Conservation (phyloP, 1,140 invertebrate species). For the Aphis gossypii region DNA sequence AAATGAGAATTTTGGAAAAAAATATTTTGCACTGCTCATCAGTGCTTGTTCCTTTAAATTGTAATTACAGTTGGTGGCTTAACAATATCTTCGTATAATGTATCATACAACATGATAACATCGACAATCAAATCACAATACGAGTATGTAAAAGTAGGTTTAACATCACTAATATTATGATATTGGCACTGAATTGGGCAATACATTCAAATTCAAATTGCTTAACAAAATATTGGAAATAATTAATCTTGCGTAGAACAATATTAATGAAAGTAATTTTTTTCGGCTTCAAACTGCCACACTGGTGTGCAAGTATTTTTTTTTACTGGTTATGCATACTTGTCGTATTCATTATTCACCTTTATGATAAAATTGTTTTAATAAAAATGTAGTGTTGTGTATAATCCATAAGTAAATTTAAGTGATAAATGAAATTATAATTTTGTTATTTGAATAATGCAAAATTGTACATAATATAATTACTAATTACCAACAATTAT, state of each 20-base stretch:
- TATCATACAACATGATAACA: neutral
- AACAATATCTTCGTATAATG: neutral
- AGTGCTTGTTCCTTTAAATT: too few species aligned
- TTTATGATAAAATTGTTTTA: neutral
- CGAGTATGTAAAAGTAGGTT: neutral
- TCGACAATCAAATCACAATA: neutral
- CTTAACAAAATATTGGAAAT: neutral
- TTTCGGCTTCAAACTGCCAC: neutral
- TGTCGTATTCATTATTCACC: neutral
- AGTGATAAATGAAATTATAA: neutral
- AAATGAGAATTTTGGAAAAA: neutral
- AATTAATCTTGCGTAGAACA: neutral
- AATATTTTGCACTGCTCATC: too few species aligned
- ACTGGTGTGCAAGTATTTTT: neutral
- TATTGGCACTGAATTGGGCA: neutral
- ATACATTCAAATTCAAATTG: neutral
- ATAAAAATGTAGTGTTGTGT: neutral
- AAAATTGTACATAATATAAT: too few species aligned
- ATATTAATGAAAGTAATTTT: neutral
- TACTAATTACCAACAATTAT: neutral
- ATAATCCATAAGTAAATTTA: neutral
- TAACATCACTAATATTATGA: neutral
- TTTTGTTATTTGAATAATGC: neutral
- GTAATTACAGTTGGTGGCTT: neutral
- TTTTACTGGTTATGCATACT: neutral